These are phyloP conservation scores for Venusia cambrica DNA, from an alignment of 2,888 invertebrate genomes.

Conservation along the genomic window DNA sequence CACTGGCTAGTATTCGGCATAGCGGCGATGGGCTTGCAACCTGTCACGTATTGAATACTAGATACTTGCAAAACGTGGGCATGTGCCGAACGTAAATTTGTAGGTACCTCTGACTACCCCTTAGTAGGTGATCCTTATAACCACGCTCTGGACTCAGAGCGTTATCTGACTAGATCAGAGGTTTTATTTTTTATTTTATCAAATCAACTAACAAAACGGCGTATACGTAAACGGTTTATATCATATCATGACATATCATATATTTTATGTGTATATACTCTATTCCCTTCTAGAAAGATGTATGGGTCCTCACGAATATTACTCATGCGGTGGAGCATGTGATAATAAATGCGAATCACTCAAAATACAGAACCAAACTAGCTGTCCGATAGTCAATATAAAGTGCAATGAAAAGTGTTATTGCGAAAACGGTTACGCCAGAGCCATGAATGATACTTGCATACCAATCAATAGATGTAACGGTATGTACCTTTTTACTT, in stretches of 20 bases:
- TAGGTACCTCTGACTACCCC: no score
- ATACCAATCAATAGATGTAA: conserved; percentile 33
- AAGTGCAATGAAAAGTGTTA: conserved; percentile 43
- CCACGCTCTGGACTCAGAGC: no score
- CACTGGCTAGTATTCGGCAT: no score
- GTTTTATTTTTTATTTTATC: no score
- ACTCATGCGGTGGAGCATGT: conserved; percentile 40
- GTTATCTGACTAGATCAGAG: no score
- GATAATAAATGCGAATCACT: conserved; percentile 42
- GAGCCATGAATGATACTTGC: conserved; percentile 37
- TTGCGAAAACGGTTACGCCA: conserved; percentile 43
- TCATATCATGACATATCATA: conserved; percentile 1
- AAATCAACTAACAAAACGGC: no score
- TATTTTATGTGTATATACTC: neutral
- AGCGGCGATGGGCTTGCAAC: no score
- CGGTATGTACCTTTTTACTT: conserved; percentile 15
- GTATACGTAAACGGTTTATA: no score
- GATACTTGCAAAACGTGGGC: no score
- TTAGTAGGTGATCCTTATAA: no score
- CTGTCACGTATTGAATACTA: no score
- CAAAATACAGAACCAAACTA: conserved; percentile 29
- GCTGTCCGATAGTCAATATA: conserved; percentile 41
- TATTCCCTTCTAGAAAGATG: conserved; percentile 32
- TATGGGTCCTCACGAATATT: conserved; percentile 34
- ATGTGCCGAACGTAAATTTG: no score